A percentile compares a stretch with the other conserved stretches of the same genome.
These are phyloP conservation scores for Acromyrmex heyeri DNA, from an alignment of 1,140 invertebrate species.

Conservation along the genomic window DNA sequence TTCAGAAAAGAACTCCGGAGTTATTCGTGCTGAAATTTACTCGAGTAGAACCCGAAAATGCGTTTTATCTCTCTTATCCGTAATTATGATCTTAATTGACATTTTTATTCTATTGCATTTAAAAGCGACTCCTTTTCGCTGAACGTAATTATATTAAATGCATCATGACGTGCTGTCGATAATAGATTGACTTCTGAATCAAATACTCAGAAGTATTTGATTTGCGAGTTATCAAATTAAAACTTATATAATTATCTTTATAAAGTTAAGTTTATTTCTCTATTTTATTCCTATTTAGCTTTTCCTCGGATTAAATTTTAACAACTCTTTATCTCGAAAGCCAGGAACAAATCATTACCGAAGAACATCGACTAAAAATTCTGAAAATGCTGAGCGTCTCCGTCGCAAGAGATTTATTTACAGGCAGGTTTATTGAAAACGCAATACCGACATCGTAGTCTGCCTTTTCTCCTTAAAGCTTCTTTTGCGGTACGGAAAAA, in stretches of 20 bases:
- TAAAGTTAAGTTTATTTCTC: not conserved
- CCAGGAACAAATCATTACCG: not conserved
- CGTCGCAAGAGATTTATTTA: slow-evolving; percentile 50
- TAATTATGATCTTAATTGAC: slow-evolving; percentile 28
- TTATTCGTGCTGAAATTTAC: not conserved
- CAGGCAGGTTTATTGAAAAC: slow-evolving; percentile 42
- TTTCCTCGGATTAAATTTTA: not conserved
- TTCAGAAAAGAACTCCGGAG: not conserved
- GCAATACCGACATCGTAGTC: slow-evolving; percentile 32
- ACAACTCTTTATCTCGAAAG: not conserved
- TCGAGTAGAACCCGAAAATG: not conserved
- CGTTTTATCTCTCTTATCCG: not conserved
- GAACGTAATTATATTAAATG: not conserved
- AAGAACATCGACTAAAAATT: not conserved
- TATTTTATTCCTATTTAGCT: not conserved
- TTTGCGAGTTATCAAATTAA: not conserved
- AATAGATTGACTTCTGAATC: not conserved
- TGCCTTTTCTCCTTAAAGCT: slow-evolving; percentile 19
- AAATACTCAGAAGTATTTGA: not conserved
- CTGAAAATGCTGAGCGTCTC: not conserved
- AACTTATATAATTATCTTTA: slow-evolving; percentile 4
- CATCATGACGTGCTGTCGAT: not conserved
- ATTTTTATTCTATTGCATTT: not conserved
- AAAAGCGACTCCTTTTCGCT: not conserved
- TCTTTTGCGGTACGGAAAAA: slow-evolving; percentile 32